Base-by-base conservation (phyloP, 2,797 vertebrate species). In the Helarctos malayanus region DNA sequence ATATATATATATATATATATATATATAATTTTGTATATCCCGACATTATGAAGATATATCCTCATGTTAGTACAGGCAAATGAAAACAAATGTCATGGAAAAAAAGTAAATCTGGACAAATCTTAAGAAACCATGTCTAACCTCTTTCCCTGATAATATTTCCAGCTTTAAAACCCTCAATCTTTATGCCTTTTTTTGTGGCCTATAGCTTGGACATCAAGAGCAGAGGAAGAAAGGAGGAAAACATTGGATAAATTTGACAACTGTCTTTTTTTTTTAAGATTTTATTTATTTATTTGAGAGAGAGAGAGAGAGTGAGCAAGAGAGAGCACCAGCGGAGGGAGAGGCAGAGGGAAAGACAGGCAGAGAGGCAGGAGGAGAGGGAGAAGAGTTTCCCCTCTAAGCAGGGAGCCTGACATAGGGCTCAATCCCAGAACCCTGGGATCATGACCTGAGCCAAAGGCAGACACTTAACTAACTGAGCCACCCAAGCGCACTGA, bases 11-110 rank as follows among this genome's bases (percentile, higher is more conserved):
- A 81, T 57, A 88, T 21, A 81, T 75, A 73, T 73, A 49, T 49
- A 89, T 41, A 73, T 57, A 88, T 21, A 81, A 35, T 32, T 68
- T 18, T 89, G 0, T 6, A 75, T 63, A 61, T 65, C 9, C 2
- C 5, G 1, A 87, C 41, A 76, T 59, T 82, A 27, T 83, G 38
- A 93, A 81, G 45, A 59, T 10, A 19, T 21, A 84, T 29, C 9
- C 12, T 47, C 12, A 92, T 35, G 9, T 5, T n/a, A 57, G 25
- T 87, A 35, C 1, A 81, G 76, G 41, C 25, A 41, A 88, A 82
- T 57, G 25, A 93, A 92, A 73, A 65, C 49, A 97, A 99, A 99
- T 45, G 99, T 99, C 0, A 99, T 99, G 98, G 99, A 95, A 99
- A 99, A 95, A 99, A 98, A 41, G 54, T 71, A 78, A 79, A 61